Conservation (phyloP, 1,140 invertebrate species). For the Zaprionus taronus region DNA sequence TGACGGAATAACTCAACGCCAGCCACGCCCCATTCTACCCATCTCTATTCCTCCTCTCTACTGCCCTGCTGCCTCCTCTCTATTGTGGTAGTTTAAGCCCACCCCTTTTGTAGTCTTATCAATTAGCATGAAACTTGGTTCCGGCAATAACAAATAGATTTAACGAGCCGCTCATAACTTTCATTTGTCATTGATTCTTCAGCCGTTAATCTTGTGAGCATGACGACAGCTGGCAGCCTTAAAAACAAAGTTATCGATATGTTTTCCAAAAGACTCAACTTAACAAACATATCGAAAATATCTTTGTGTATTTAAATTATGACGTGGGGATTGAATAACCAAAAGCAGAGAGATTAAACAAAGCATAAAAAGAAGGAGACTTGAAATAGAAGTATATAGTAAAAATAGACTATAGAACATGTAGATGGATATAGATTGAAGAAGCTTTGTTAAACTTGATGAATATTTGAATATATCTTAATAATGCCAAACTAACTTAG, state of each 20-base stretch:
- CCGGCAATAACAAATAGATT: constrained; percentile 35
- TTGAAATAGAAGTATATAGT: no score
- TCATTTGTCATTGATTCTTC: constrained; percentile 45
- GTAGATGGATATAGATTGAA: no score
- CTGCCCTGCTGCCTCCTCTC: not conserved
- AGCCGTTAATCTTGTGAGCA: constrained; percentile 16
- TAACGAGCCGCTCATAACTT: constrained; percentile 38
- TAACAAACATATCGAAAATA: constrained; percentile 8
- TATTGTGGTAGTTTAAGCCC: not conserved
- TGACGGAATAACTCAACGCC: constrained; percentile 19
- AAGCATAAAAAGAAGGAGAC: no score
- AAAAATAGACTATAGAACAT: no score
- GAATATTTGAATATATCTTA: no score
- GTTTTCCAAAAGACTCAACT: not conserved
- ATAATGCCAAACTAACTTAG: no score
- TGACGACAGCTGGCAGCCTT: constrained; percentile 17
- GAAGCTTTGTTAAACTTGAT: no score
- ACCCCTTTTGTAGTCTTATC: constrained; percentile 14
- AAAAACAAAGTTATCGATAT: constrained; percentile 4
- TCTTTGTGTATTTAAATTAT: not conserved
- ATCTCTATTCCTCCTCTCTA: no score
- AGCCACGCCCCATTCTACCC: not conserved
- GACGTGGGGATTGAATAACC: not conserved
- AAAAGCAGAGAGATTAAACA: not conserved
- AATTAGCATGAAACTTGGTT: constrained; percentile 29